Percentiles rank a stretch among this genome's conserved stretches.
These are phyloP conservation scores for Phytoseiulus persimilis DNA, from an alignment of 2,888 invertebrate genomes.

Conservation along the genomic window DNA sequence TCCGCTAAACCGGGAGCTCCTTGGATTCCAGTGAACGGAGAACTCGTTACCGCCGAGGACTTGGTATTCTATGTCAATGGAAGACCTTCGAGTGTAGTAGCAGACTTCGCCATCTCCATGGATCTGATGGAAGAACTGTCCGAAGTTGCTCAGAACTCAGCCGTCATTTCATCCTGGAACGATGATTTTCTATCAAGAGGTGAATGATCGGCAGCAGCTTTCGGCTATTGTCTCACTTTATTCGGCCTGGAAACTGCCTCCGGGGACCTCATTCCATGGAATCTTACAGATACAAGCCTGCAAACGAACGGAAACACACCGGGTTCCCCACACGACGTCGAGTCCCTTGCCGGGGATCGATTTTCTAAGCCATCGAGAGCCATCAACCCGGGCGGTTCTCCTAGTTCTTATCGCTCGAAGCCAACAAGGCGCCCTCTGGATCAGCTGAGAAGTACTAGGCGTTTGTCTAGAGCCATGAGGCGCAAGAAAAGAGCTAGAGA, in stretches of 20 bases:
- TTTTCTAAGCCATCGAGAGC: background rate
- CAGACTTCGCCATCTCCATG: background rate
- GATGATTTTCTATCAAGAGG: too few relatives aligned
- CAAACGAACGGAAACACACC: too few relatives aligned
- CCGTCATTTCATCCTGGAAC: background rate
- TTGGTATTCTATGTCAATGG: constrained; percentile 24
- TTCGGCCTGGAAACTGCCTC: too few relatives aligned
- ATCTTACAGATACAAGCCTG: too few relatives aligned
- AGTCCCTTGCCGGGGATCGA: too few relatives aligned
- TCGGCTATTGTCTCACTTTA: too few relatives aligned
- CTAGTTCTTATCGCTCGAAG: background rate
- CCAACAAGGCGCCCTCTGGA: background rate
- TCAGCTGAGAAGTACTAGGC: background rate
- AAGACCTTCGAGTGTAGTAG: background rate
- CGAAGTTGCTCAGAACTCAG: background rate
- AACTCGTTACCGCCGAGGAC: background rate
- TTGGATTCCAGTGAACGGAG: constrained; percentile 8
- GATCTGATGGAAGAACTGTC: background rate
- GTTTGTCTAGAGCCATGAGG: background rate
- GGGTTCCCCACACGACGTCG: too few relatives aligned
- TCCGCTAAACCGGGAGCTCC: background rate
- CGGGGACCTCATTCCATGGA: too few relatives aligned
- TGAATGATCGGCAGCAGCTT: too few relatives aligned
- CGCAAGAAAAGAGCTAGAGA: background rate
- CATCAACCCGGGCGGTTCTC: background rate